These are phyloP conservation scores for Tetraodon nigroviridis DNA, from an alignment of 2,113 vertebrate species.

Conservation along the genomic window DNA sequence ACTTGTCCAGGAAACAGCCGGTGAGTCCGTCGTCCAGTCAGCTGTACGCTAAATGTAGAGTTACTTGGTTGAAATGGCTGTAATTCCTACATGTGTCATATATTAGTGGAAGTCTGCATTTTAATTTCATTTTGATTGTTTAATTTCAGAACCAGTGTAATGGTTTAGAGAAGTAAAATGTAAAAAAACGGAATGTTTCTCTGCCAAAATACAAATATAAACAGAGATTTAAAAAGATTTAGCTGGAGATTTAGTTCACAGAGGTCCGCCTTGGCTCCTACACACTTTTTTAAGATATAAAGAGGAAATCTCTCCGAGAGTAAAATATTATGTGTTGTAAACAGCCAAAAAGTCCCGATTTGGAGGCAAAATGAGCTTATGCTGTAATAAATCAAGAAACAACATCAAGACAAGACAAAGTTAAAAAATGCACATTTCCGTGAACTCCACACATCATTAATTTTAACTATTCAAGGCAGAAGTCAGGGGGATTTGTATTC, in stretches of 20 bases:
- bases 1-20: too few relatives aligned
- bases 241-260: background rate
- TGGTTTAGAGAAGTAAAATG: too few relatives aligned
- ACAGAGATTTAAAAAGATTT: background rate
- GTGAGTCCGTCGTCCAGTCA: too few relatives aligned
- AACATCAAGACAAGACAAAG: conserved; percentile 5
- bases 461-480: conserved; percentile 13
- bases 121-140: too few relatives aligned
- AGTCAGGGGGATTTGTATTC: conserved; percentile 33
- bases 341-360: background rate
- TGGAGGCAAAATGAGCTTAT: conserved; percentile 9
- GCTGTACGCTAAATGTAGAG: too few relatives aligned
- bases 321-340: conserved; percentile 46
- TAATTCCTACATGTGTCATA: too few relatives aligned
- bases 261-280: background rate
- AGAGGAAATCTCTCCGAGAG: background rate
- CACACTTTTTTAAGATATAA: background rate
- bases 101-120: too few relatives aligned
- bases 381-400: conserved; percentile 16
- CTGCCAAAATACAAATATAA: background rate
- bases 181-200: background rate
- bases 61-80: too few relatives aligned
- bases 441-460: conserved; percentile 6
- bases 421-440: background rate
- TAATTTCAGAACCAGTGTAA: too few relatives aligned